Percentiles rank a stretch among this genome's conserved stretches.
These are phyloP conservation scores for Anguilla japonica DNA, from an alignment of 2,113 vertebrate genomes.

Conservation along the genomic window DNA sequence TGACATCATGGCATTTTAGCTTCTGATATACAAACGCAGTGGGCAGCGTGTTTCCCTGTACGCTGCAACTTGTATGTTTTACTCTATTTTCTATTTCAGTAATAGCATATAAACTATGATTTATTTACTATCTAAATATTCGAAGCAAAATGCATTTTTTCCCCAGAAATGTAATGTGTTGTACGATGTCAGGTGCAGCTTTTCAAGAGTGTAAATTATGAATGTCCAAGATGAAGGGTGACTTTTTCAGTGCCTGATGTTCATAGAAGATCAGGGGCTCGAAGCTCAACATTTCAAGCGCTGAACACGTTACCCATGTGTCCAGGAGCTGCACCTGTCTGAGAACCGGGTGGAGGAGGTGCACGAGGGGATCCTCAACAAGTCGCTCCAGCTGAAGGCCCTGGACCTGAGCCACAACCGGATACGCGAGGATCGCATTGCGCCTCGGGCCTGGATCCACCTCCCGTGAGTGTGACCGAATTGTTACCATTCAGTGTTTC, in stretches of 20 bases:
- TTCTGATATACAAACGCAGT: background rate
- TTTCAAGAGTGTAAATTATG: background rate
- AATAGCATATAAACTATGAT: no score
- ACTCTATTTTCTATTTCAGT: no score
- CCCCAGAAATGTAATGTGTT: no score
- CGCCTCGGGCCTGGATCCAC: slow-evolving; percentile 56
- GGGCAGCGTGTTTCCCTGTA: no score
- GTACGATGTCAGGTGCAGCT: no score
- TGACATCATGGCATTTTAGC: background rate
- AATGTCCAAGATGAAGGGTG: background rate
- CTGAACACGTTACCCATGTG: background rate
- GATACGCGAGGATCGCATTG: slow-evolving; percentile 66
- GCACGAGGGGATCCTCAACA: slow-evolving; percentile 57
- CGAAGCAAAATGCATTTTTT: no score
- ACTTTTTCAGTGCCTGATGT: background rate
- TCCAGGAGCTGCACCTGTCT: slow-evolving; percentile 68
- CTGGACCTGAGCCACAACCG: slow-evolving; percentile 73
- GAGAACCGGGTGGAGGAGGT: slow-evolving; percentile 66
- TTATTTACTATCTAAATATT: no score
- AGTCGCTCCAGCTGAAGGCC: slow-evolving; percentile 54
- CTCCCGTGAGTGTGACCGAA: slow-evolving; percentile 59
- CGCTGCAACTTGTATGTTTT: no score
- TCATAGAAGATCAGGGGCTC: background rate
- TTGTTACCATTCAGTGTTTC: background rate
- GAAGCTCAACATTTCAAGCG: background rate